Percentiles rank a stretch among this genome's conserved stretches.
Evolutionary conservation across 1,140 invertebrate genomes (phyloP).

Genomic region (Proctacanthus coquilletti): DNA sequence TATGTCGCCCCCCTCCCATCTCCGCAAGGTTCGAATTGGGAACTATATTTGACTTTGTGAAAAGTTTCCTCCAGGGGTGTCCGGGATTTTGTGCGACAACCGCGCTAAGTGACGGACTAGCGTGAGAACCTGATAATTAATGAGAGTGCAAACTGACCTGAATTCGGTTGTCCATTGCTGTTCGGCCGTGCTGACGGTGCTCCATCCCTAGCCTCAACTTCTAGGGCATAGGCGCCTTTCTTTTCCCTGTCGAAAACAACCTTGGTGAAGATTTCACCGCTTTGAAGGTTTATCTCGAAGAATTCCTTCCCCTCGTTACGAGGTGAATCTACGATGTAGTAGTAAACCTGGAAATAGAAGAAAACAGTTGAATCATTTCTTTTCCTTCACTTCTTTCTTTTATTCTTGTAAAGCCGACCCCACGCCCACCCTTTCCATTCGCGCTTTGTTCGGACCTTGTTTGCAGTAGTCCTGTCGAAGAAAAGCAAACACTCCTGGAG

Average conservation of each 20-base stretch:
- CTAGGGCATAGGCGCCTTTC: conserved; percentile 84
- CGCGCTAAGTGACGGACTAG: too few species aligned
- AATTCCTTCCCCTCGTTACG: conserved; percentile 85
- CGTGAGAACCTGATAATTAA: too few species aligned
- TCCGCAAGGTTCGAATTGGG: not conserved
- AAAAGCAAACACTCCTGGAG: too few species aligned
- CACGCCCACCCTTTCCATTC: too few species aligned
- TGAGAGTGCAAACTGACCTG: too few species aligned
- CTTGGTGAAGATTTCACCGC: conserved; percentile 87
- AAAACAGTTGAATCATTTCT: too few species aligned
- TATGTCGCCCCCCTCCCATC: too few species aligned
- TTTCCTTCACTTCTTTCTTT: too few species aligned
- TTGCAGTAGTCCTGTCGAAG: too few species aligned
- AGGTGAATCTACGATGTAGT: conserved; percentile 77
- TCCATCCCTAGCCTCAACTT: conserved; percentile 84
- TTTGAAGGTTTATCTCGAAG: conserved; percentile 87
- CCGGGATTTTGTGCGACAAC: not conserved
- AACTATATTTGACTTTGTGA: conserved; percentile 14
- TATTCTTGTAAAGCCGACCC: too few species aligned
- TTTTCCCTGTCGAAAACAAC: conserved; percentile 87
- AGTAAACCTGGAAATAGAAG: conserved; percentile 50
- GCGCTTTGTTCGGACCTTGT: too few species aligned
- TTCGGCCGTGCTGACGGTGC: conserved; percentile 83
- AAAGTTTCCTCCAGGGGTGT: not conserved
- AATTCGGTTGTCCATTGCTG: conserved; percentile 76